Base-by-base conservation (phyloP, 2,113 vertebrate species). In the Poecilia latipinna region DNA sequence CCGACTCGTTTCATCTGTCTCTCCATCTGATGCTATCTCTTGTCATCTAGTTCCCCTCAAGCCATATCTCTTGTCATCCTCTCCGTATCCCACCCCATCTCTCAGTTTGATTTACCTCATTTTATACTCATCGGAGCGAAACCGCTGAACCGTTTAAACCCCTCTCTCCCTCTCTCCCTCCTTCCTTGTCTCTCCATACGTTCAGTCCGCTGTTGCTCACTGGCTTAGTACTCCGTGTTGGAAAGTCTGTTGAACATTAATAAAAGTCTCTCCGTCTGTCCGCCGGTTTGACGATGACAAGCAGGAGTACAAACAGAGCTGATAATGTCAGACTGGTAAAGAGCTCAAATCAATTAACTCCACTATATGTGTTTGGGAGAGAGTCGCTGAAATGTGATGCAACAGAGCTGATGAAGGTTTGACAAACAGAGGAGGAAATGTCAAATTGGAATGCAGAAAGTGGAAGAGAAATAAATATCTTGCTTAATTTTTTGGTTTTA, bases 191-290 rank as follows among this genome's bases (percentile, higher is more conserved):
- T 51, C 26, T 37, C 4, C 3, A 0, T 63, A 26, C 26, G n/a
- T 61, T 17, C 31, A 6, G 0, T 26, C 19, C 22, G 35, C 22
- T 31, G 64, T 42, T 54, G 1, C 70, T 67, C 13, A 0, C 64
- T 10, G 37, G 28, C 31, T 24, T 62, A 61, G 3, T 22, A 48
- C 75, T 71, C 39, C 1, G 62, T 35, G 28, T 57, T 68, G 61
- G 48, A 60, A n/a, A 73, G 72, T 74, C 72, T 79, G 72, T 32
- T 57, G 75, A 79, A 78, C 69, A 79, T 65, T 57, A 91, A 82
- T 83, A 72, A n/a, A 85, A 76, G 19, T 61, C 75, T 80, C 29
- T 29, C 71, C 70, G 26, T 86, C 66, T 31, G 75, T 70, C 69
- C 73, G 42, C 63, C 32, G 35, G 65, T 26, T 75, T 72, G 70